phyloP scores from a whole-genome alignment of 1,140 invertebrate species.

The Diuraphis noxia region DNA sequence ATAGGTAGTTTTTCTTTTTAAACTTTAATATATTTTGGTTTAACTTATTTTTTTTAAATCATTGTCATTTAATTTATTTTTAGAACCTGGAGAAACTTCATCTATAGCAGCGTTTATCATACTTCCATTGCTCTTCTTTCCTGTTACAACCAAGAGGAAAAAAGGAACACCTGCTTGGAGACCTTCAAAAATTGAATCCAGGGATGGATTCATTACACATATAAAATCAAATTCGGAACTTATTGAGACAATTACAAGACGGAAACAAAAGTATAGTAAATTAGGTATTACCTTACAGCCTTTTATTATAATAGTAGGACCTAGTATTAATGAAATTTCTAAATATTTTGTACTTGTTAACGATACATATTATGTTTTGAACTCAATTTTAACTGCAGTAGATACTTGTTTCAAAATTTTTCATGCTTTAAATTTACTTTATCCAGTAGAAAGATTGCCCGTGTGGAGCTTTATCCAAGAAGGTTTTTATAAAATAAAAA shows the following conservation, averaged over 20 bases:
- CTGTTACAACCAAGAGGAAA: background rate
- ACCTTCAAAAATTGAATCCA: constrained; percentile 13
- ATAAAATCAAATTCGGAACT: background rate
- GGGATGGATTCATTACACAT: constrained; percentile 17
- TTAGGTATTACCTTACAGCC: background rate
- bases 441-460: background rate
- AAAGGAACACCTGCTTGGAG: background rate
- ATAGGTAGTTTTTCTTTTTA: background rate
- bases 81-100: constrained; percentile 8
- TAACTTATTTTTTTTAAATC: background rate
- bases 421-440: constrained; percentile 7
- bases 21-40: background rate
- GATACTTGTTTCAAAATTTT: constrained; percentile 8
- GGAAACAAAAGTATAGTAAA: background rate
- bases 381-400: background rate
- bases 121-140: background rate
- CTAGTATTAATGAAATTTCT: constrained; percentile 12
- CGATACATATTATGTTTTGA: constrained; percentile 12
- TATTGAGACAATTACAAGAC: background rate
- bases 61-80: background rate
- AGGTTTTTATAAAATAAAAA: constrained; percentile 7
- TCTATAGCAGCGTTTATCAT: background rate
- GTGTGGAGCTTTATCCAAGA: background rate
- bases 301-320: background rate
- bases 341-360: background rate